Base-by-base conservation (phyloP, 2,888 invertebrate species). In the Macrosiphum euphorbiae region DNA sequence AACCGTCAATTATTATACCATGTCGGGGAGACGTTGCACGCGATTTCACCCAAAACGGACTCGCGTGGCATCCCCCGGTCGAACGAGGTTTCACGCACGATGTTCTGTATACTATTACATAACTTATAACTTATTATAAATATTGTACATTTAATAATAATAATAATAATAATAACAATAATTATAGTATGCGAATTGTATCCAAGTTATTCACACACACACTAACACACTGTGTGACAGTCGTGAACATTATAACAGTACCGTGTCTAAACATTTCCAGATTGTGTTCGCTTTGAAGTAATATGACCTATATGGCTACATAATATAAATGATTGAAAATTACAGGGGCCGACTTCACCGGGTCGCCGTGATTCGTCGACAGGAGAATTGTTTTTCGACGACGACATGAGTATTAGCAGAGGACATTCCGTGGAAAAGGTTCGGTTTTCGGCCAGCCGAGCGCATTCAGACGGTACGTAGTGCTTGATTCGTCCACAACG, bases 1-100 rank as follows among this genome's bases (percentile, higher is more conserved):
- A 93, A 89, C 90, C 86, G 93, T 94, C 93, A 89, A 90, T 94
- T 94, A 94, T 94, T 78, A 41, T 94, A 24, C 35, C 26, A n/a
- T 24, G 90, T 86, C 85, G 47, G 85, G 41, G 90, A 78, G 61
- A 90, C 86, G 85, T 86, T 61, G 85, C 93, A 94, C 93, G 93
- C 93, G 90, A 94, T 94, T 94, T 90, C 41, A 16, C 55, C 78
- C 16, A 44, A 92, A 92, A 92, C 85, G 85, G n/a, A 92, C 52
- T 58, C 55, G 85, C 52, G 41, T 16, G 52, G 90, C 35, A 35
- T 85, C 41, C 44, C 44, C 28, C 28, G 28, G 24, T 0, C 24
- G 47, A 24, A 67, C 67, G 8, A 44, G 7, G 78, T 78, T 78
- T 41, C 78, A 78, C 20, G 78, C 35, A 78, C 78, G 78, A 20